Conservation (phyloP, 2,888 invertebrate species). For the Gisinianus flammeolus region DNA sequence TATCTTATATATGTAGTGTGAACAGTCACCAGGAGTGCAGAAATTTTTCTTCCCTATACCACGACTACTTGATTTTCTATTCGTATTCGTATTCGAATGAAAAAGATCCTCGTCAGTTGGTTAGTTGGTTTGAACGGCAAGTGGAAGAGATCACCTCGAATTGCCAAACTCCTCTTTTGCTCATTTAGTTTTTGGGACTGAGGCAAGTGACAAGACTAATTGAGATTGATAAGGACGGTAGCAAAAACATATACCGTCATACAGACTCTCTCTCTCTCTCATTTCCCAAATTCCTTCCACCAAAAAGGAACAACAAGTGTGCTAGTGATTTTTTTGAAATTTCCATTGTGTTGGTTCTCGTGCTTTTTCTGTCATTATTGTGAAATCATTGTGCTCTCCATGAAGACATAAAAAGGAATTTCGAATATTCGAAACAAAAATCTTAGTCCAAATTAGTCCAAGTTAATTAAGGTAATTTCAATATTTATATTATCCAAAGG, state of each 20-base stretch:
- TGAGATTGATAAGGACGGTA: constrained; percentile 10
- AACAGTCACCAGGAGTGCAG: too few relatives aligned
- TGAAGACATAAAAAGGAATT: constrained; percentile 24
- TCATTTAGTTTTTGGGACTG: constrained; percentile 28
- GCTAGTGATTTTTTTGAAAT: not conserved
- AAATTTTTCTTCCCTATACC: too few relatives aligned
- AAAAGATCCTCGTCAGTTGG: too few relatives aligned
- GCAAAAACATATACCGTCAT: not conserved
- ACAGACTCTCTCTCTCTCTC: constrained; percentile 4
- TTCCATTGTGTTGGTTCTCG: not conserved
- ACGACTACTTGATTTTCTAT: too few relatives aligned
- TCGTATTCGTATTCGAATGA: too few relatives aligned
- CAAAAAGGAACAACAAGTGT: not conserved
- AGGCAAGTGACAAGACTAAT: constrained; percentile 20
- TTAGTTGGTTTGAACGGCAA: not conserved
- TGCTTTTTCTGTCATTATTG: not conserved
- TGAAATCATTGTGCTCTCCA: not conserved
- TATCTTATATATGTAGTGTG: not conserved
- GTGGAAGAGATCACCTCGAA: constrained; percentile 13
- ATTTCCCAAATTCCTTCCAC: not conserved
- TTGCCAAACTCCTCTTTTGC: not conserved
- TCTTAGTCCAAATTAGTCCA: not conserved
- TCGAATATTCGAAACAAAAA: not conserved
- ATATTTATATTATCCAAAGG: not conserved
- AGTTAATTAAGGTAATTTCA: not conserved